A percentile compares a stretch with the other conserved stretches of the same genome.
Evolutionary conservation across 2,888 invertebrate genomes (phyloP).

Genomic region (Isoperla grammatica): DNA sequence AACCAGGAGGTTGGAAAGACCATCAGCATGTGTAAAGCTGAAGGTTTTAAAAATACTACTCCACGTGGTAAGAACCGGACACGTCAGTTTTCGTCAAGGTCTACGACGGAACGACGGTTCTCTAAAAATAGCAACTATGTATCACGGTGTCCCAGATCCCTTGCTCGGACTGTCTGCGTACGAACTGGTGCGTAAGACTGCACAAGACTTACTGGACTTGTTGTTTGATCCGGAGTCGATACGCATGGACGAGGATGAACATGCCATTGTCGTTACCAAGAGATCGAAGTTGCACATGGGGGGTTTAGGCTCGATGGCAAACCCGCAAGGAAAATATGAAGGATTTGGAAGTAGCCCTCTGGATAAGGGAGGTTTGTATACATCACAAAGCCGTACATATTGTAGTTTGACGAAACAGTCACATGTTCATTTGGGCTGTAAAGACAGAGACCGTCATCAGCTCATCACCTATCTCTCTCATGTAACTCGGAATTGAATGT

Average conservation of each 20-base stretch:
- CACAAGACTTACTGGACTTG: constrained; percentile 27
- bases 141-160: constrained; percentile 24
- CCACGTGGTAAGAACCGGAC: constrained; percentile 24
- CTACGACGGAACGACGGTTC: constrained; percentile 28
- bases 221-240: constrained; percentile 28
- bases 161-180: constrained; percentile 23
- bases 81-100: constrained; percentile 22
- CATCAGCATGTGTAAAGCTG: constrained; percentile 28
- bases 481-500: too few relatives aligned
- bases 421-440: too few relatives aligned
- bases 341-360: constrained; percentile 30
- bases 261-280: background rate
- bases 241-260: constrained; percentile 24
- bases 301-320: constrained; percentile 26
- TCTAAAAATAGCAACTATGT: constrained; percentile 28
- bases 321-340: constrained; percentile 26
- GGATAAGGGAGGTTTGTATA: constrained; percentile 19
- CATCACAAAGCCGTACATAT: background rate
- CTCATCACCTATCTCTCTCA: too few relatives aligned
- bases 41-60: constrained; percentile 29
- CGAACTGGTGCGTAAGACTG: constrained; percentile 21
- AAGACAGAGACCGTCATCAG: too few relatives aligned
- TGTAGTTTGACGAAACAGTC: too few relatives aligned
- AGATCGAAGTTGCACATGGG: constrained; percentile 20
- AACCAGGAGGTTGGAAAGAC: constrained; percentile 27